phyloP scores from a whole-genome alignment of 2,888 invertebrate species.

The Rotaria magnacalcarata region DNA sequence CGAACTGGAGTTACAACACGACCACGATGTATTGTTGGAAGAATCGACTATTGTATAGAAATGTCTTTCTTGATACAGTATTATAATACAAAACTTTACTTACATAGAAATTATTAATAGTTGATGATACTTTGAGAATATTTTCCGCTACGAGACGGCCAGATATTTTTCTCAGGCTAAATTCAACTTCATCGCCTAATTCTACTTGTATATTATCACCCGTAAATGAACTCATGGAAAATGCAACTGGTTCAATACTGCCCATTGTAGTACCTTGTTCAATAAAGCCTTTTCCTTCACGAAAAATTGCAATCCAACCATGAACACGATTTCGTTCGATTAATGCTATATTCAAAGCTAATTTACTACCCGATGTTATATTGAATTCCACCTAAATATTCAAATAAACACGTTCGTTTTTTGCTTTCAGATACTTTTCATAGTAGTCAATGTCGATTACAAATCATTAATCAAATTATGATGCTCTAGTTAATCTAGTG shows the following conservation, averaged over 20 bases:
- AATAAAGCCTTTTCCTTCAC: slow-evolving; percentile 94
- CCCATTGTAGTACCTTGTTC: slow-evolving; percentile 64
- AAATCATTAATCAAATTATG: background rate
- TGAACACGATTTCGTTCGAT: slow-evolving; percentile 60
- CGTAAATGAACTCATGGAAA: slow-evolving; percentile 69
- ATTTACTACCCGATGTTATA: background rate
- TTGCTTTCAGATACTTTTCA: too few species aligned
- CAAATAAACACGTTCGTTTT: background rate
- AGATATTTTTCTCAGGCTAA: slow-evolving; percentile 70
- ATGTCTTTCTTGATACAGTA: too few species aligned
- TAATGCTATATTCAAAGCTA: slow-evolving; percentile 38
- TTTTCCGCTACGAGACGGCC: slow-evolving; percentile 86
- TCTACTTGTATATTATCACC: slow-evolving; percentile 78
- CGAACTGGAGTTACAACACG: slow-evolving; percentile 32
- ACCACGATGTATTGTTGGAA: slow-evolving; percentile 6
- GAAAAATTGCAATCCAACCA: slow-evolving; percentile 87
- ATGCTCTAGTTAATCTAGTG: background rate
- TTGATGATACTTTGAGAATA: slow-evolving; percentile 71
- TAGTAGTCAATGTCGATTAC: too few species aligned
- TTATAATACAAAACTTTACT: too few species aligned
- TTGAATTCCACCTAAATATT: slow-evolving; percentile 36
- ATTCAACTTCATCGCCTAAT: slow-evolving; percentile 88
- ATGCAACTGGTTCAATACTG: background rate
- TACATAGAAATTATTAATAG: slow-evolving; percentile 21
- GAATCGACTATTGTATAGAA: background rate